These are phyloP conservation scores for Athalia rosae DNA, from an alignment of 2,888 invertebrate species.

Conservation along the genomic window DNA sequence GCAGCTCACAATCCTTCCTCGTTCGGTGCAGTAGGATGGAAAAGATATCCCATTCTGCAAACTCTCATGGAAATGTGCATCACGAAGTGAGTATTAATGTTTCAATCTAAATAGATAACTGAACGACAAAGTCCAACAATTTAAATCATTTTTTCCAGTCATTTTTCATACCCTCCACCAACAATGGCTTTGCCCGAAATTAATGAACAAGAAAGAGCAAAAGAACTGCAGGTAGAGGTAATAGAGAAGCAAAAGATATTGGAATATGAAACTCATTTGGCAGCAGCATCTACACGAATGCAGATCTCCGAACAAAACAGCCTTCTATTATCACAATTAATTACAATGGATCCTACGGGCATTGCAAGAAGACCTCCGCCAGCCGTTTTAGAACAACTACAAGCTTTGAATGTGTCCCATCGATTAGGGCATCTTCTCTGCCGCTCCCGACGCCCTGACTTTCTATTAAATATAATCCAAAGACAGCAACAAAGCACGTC, in stretches of 20 bases:
- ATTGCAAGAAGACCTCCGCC: constrained; percentile 88
- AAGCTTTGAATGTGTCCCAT: constrained; percentile 84
- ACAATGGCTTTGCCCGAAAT: constrained; percentile 78
- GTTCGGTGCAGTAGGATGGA: constrained; percentile 91
- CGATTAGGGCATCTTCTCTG: constrained; percentile 93
- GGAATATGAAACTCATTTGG: constrained; percentile 94
- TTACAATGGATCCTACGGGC: constrained; percentile 90
- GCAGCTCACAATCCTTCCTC: constrained; percentile 94
- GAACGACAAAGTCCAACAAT: background rate
- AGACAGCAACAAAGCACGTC: constrained; percentile 86
- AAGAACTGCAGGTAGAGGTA: constrained; percentile 81
- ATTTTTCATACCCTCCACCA: constrained; percentile 83
- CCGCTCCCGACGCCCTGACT: constrained; percentile 91
- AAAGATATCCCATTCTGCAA: constrained; percentile 91
- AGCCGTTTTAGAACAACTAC: constrained; percentile 85
- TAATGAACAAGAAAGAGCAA: constrained; percentile 78
- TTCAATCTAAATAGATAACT: background rate
- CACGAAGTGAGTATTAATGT: constrained; percentile 81
- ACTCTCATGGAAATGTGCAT: constrained; percentile 97
- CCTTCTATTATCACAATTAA: constrained; percentile 87
- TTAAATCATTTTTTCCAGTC: constrained; percentile 71
- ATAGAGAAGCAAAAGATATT: constrained; percentile 87
- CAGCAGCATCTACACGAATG: constrained; percentile 90
- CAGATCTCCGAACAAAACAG: constrained; percentile 94
- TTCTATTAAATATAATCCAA: constrained; percentile 94